Percentiles rank a stretch among this genome's conserved stretches.
Evolutionary conservation across 2,113 vertebrate species (phyloP).

Genomic region (Grus americana): DNA sequence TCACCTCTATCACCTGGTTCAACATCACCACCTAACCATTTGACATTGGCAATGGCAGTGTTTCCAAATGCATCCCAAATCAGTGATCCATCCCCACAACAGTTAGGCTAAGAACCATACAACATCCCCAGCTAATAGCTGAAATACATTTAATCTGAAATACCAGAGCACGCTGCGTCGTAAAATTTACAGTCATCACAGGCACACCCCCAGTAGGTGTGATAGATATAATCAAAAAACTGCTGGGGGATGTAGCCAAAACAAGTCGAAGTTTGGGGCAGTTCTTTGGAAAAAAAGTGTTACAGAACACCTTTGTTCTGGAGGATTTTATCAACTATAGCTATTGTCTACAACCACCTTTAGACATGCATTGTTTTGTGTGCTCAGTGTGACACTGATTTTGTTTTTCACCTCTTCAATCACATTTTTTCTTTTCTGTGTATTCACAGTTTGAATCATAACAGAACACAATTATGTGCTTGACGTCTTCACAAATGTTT

Average conservation of each 20-base stretch:
- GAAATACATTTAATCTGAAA: not conserved
- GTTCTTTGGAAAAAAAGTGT: not conserved
- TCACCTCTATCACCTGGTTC: not conserved
- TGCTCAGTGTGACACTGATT: not conserved
- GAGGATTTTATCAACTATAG: not conserved
- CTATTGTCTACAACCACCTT: not conserved
- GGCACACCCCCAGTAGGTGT: not conserved
- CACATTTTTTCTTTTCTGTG: not conserved
- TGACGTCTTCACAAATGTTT: not conserved
- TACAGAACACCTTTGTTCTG: not conserved
- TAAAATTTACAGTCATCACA: not conserved
- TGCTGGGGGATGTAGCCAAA: not conserved
- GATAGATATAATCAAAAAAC: not conserved
- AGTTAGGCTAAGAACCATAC: not conserved
- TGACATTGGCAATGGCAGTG: not conserved
- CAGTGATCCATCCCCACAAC: not conserved
- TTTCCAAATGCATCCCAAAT: not conserved
- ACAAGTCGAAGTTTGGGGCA: not conserved
- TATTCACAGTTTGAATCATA: not conserved
- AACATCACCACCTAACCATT: not conserved
- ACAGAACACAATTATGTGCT: not conserved
- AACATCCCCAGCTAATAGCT: not conserved
- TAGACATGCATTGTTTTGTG: not conserved
- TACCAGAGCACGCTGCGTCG: fast-evolving
- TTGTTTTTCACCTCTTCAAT: not conserved